phyloP scores from a whole-genome alignment of 2,888 invertebrate genomes.

The Lepeophtheirus nordmannii region DNA sequence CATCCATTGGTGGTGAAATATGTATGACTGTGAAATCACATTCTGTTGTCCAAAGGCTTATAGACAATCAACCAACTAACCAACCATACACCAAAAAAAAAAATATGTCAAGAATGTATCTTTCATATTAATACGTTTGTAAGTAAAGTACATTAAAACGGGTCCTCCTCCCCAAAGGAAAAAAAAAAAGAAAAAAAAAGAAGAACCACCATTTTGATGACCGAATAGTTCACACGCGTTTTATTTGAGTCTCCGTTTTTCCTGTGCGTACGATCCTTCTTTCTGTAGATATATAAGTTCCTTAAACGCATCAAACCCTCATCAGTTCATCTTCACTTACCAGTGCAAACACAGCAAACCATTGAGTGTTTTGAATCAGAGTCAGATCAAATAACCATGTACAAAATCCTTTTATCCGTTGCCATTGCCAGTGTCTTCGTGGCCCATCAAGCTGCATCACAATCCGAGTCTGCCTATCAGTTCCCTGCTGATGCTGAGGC shows the following conservation, averaged over 20 bases:
- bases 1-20: too few species aligned
- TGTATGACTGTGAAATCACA: too few species aligned
- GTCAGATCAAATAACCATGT: not conserved
- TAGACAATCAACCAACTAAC: too few species aligned
- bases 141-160: too few species aligned
- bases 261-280: not conserved
- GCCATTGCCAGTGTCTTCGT: conserved; percentile 1
- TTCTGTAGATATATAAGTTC: not conserved
- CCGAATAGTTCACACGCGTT: not conserved
- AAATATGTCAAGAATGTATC: too few species aligned
- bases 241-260: not conserved
- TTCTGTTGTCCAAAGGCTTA: too few species aligned
- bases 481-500: conserved; percentile 27
- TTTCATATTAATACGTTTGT: too few species aligned
- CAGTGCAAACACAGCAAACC: not conserved
- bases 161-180: too few species aligned
- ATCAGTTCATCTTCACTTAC: not conserved
- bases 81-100: too few species aligned
- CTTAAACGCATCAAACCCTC: not conserved
- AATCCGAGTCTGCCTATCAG: conserved; percentile 11
- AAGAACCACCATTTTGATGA: not conserved
- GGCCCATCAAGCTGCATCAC: not conserved
- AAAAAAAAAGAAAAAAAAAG: too few species aligned
- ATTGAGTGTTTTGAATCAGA: too few species aligned
- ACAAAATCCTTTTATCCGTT: not conserved